Conservation (phyloP, 2,113 vertebrate genomes). For the Lampris incognitus region DNA sequence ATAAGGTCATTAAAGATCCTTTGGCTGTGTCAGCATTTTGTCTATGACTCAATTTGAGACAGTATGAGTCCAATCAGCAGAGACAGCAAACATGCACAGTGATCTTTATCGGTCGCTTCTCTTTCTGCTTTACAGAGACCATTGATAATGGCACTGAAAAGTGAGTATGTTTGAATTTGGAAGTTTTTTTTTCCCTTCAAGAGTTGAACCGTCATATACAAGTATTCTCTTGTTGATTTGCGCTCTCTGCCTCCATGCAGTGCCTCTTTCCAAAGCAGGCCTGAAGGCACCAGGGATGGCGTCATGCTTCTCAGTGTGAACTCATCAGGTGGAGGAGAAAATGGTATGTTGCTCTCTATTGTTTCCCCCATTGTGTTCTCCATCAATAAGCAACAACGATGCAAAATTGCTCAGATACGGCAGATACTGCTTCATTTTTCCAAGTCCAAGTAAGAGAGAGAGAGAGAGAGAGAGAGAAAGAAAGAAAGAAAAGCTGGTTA, state of each 20-base stretch:
- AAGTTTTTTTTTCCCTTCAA: background rate
- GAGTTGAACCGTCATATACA: background rate
- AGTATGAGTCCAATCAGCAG: background rate
- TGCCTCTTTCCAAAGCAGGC: conserved; percentile 82
- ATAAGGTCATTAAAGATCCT: too few relatives aligned
- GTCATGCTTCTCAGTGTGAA: conserved; percentile 84
- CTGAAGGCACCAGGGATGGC: conserved; percentile 81
- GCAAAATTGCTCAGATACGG: too few relatives aligned
- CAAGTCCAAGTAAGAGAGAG: too few relatives aligned
- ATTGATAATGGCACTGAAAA: conserved; percentile 81
- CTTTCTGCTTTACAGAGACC: conserved; percentile 59
- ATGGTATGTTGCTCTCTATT: conserved; percentile 66
- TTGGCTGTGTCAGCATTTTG: too few relatives aligned
- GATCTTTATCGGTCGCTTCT: background rate
- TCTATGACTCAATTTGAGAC: background rate
- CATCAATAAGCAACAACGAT: too few relatives aligned
- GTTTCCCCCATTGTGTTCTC: conserved; percentile 30
- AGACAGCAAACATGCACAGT: too few relatives aligned
- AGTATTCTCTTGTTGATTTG: background rate
- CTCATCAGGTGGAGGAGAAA: conserved; percentile 75
- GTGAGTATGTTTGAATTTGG: conserved; percentile 58
- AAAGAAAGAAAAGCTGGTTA: conserved; percentile 20
- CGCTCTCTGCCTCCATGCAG: conserved; percentile 48
- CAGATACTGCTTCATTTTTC: too few relatives aligned
- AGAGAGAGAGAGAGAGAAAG: too few relatives aligned